Evolutionary conservation across 2,113 vertebrate genomes (phyloP), one percentile per base, ranked within the genome.

Genomic region (Petromus typicus): DNA sequence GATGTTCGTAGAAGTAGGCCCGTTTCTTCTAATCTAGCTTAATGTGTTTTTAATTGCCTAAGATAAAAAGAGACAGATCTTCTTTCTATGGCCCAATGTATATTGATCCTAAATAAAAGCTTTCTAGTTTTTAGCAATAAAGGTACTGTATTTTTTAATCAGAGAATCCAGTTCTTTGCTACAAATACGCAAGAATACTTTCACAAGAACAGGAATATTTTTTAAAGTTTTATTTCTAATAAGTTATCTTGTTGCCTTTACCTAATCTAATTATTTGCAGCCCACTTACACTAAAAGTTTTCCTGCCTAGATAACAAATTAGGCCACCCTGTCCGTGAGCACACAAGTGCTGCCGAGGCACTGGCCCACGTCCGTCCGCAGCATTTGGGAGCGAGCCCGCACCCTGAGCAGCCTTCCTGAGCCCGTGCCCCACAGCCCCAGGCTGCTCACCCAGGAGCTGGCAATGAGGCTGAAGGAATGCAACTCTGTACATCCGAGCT

Each of bases 281-380:
- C 20, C n/a, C 37, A 22, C 13, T 96, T 94, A 67, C 37, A 75
- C 43, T 92, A 67, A 95, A 91, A 94, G 71, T 69, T 79, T 11
- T 92, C 37, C 75, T 64, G 63, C 86, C 91, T 67, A 48, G 22
- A 27, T 92, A 30, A 71, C 34, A 90, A 87, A 63, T 56, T 83
- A 40, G 5, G 32, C 59, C 66, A 59, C n/a, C 56, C 63, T 89
- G 16, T 73, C 88, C 73, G 34, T 64, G 10, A 67, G 7, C 25
- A 75, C 59, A 82, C 18, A 11, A 96, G 84, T 40, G 66, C 16
- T 34, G 45, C n/a, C n/a, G 73, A 90, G 17, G 32, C 71, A 81
- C 57, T 85, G 45, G 23, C 7, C 20, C 54, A 57, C 79, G 69
- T 82, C 43, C 30, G 25, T n/a, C n/a, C n/a, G n/a, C n/a, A 17